A percentile compares a stretch with the other conserved stretches of the same genome.
Conservation (phyloP, 2,888 invertebrate species). For the Eupithecia abbreviata region DNA sequence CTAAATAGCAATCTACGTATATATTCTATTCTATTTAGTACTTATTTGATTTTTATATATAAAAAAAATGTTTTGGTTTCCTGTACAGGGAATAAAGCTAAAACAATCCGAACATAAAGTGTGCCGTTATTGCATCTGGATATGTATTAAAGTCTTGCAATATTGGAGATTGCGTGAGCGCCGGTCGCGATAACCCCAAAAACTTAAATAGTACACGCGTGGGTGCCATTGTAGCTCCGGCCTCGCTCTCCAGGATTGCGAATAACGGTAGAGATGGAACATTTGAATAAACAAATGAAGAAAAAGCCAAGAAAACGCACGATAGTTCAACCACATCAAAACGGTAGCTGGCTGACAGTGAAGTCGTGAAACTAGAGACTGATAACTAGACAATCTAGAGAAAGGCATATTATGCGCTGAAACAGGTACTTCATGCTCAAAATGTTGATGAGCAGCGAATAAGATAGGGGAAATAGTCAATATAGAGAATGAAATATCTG, state of each 20-base stretch:
- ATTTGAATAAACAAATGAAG: not conserved
- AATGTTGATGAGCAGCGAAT: not conserved
- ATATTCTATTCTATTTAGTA: not conserved
- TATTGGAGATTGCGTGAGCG: slow-evolving; percentile 43
- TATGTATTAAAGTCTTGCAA: slow-evolving; percentile 47
- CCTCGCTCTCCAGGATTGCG: slow-evolving; percentile 50
- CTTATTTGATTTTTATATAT: not conserved
- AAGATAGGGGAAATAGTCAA: not conserved
- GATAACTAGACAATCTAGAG: not conserved
- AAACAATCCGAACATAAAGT: slow-evolving; percentile 12
- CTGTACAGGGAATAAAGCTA: not conserved
- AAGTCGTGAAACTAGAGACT: not conserved
- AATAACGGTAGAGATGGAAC: slow-evolving; percentile 31
- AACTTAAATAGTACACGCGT: slow-evolving; percentile 68
- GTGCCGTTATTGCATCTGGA: slow-evolving; percentile 6
- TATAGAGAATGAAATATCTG: not conserved
- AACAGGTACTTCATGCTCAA: not conserved
- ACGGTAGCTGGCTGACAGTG: not conserved
- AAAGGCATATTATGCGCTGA: not conserved
- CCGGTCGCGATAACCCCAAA: slow-evolving; percentile 49
- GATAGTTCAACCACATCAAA: not conserved
- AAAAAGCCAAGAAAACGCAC: not conserved
- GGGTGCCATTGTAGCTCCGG: slow-evolving; percentile 64
- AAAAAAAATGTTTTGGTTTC: not conserved
- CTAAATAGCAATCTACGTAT: not conserved